These are phyloP conservation scores for Rhopilema esculentum DNA, from an alignment of 30 jellyfish, hydroid and myxozoan genomes.

Conservation along the genomic window DNA sequence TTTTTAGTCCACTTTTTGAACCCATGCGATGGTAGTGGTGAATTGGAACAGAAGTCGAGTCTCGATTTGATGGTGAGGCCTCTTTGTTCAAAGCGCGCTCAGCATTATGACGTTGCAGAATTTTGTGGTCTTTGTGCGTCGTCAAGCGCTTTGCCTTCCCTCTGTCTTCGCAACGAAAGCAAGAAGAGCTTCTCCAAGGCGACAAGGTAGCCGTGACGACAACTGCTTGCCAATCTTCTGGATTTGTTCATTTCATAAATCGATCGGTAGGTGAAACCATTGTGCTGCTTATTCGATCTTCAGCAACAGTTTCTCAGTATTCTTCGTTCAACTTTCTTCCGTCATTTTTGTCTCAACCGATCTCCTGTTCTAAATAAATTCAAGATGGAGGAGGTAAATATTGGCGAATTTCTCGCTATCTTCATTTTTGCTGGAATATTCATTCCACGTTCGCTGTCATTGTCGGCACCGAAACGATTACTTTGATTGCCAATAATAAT, in stretches of 20 bases:
- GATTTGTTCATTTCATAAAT: slow-evolving; percentile 69
- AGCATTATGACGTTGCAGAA: slow-evolving; percentile 53
- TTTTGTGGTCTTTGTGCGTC: slow-evolving; percentile 50
- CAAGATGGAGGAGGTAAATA: slow-evolving; percentile 63
- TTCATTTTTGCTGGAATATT: background rate
- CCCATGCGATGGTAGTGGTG: too few species aligned
- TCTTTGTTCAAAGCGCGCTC: slow-evolving; percentile 25
- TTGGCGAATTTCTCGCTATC: background rate
- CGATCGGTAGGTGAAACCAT: slow-evolving; percentile 82
- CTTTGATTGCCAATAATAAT: background rate
- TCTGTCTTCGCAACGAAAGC: slow-evolving; percentile 84
- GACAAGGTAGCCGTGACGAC: slow-evolving; percentile 99
- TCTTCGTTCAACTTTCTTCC: background rate
- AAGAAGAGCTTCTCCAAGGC: slow-evolving; percentile 99
- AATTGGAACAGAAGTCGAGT: background rate
- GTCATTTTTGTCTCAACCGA: background rate
- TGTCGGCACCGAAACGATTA: background rate
- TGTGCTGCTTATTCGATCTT: slow-evolving; percentile 50
- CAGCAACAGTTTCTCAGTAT: background rate
- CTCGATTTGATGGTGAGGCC: slow-evolving; percentile 24
- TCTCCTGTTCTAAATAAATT: slow-evolving; percentile 2
- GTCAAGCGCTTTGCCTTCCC: slow-evolving; percentile 75
- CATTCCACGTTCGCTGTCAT: background rate
- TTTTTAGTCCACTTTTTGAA: too few species aligned
- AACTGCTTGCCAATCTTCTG: slow-evolving; percentile 94